Percentiles rank a stretch among this genome's conserved stretches.
These are phyloP conservation scores for Ctenopoma multispine DNA, from an alignment of 2,797 vertebrate genomes.

Conservation along the genomic window DNA sequence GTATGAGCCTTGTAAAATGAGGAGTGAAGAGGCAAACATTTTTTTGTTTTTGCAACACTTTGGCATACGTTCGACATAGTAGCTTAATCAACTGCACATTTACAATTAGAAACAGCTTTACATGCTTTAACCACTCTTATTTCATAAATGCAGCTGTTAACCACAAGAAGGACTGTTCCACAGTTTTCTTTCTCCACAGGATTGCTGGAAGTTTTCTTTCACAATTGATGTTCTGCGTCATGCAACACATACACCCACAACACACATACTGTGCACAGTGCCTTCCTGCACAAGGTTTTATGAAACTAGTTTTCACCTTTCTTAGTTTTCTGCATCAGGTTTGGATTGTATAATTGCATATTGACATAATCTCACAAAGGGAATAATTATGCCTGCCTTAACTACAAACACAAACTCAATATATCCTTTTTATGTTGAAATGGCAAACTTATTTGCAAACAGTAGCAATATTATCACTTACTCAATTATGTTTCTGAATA, in stretches of 20 bases:
- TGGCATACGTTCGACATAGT: constrained; percentile 17
- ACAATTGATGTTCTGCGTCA: constrained; percentile 42
- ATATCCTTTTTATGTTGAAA: neutral
- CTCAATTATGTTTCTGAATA: neutral
- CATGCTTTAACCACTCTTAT: constrained; percentile 18
- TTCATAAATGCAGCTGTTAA: constrained; percentile 35
- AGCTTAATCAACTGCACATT: constrained; percentile 39
- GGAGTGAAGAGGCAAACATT: constrained; percentile 38
- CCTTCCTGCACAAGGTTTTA: constrained; percentile 7
- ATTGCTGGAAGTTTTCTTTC: constrained; percentile 27
- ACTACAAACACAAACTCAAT: neutral
- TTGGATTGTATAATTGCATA: neutral
- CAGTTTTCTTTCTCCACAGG: constrained; percentile 32
- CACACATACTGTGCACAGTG: neutral
- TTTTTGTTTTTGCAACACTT: constrained; percentile 30
- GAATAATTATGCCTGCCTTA: neutral
- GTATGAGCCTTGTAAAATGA: constrained; percentile 35
- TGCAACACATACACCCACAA: constrained; percentile 30
- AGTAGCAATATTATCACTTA: neutral
- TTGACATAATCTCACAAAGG: neutral
- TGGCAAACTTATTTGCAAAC: neutral
- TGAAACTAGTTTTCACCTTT: neutral
- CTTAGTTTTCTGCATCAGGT: neutral
- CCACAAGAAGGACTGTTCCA: constrained; percentile 23
- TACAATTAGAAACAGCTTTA: constrained; percentile 31